Evolutionary conservation across 2,797 vertebrate genomes (phyloP).

Genomic region (Crypturellus tataupa): DNA sequence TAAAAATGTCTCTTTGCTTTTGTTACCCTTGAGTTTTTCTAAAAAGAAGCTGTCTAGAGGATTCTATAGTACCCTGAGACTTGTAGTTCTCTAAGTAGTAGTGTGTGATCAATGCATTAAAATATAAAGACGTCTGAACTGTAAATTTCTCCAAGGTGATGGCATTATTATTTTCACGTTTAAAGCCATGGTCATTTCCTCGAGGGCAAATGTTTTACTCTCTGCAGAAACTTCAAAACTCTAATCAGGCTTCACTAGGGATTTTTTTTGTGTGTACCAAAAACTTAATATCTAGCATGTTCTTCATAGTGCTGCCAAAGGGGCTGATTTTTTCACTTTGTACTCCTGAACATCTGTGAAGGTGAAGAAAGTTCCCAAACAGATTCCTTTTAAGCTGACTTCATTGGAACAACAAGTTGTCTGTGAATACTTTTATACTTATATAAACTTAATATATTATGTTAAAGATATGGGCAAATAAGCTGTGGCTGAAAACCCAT

Average conservation of each 20-base stretch:
- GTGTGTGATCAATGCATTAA: not conserved
- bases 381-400: not conserved
- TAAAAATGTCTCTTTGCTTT: not conserved
- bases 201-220: not conserved
- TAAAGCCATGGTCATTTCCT: not conserved
- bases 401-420: not conserved
- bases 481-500: not conserved
- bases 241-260: not conserved
- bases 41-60: not conserved
- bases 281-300: not conserved
- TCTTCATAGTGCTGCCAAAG: not conserved
- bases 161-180: not conserved
- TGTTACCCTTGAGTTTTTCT: not conserved
- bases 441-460: not conserved
- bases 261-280: not conserved
- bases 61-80: not conserved
- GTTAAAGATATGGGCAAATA: not conserved
- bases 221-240: not conserved
- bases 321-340: not conserved
- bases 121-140: not conserved
- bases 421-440: not conserved
- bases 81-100: not conserved
- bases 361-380: not conserved
- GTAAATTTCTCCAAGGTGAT: not conserved
- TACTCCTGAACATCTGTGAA: not conserved